These are phyloP conservation scores for Virgularia gustaviana DNA, from an alignment of 92 coral and sea anemone genomes.

Conservation along the genomic window DNA sequence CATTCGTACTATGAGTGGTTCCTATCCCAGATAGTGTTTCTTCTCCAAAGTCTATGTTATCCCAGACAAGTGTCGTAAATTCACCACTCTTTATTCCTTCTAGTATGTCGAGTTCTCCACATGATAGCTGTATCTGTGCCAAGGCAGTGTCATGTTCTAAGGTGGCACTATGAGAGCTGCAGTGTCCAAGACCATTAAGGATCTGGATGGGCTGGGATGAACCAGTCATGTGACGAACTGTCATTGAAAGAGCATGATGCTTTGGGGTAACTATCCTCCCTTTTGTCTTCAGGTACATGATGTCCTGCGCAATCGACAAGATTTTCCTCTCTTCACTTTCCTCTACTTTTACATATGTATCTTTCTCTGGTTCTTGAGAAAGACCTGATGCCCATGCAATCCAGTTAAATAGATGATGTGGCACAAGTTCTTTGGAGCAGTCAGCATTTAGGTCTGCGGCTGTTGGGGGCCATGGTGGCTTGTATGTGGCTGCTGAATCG, in stretches of 20 bases:
- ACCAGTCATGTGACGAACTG: constrained; percentile 36
- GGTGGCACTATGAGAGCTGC: constrained; percentile 16
- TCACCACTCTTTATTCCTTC: constrained; percentile 15
- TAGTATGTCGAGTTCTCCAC: constrained; percentile 23
- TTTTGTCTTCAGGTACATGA: constrained; percentile 17
- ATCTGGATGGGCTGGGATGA: constrained; percentile 19
- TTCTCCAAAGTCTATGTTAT: constrained; percentile 35
- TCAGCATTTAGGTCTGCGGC: constrained; percentile 18
- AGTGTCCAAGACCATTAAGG: constrained; percentile 20
- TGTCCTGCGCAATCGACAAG: constrained; percentile 18
- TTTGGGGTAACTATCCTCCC: constrained; percentile 19
- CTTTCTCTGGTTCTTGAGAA: constrained; percentile 11
- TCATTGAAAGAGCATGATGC: constrained; percentile 31
- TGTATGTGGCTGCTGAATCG: neutral
- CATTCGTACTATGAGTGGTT: constrained; percentile 31
- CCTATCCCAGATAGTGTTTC: constrained; percentile 26
- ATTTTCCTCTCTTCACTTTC: constrained; percentile 16
- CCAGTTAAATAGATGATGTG: constrained; percentile 6
- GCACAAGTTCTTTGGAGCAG: constrained; percentile 14
- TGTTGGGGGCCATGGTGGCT: constrained; percentile 4
- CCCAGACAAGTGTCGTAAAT: constrained; percentile 26
- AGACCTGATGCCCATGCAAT: constrained; percentile 29
- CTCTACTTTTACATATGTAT: constrained; percentile 22
- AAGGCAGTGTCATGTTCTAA: constrained; percentile 34
- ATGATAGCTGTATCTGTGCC: constrained; percentile 23